These are phyloP conservation scores for Fulica atra DNA, from an alignment of 2,113 vertebrate species.

Conservation along the genomic window DNA sequence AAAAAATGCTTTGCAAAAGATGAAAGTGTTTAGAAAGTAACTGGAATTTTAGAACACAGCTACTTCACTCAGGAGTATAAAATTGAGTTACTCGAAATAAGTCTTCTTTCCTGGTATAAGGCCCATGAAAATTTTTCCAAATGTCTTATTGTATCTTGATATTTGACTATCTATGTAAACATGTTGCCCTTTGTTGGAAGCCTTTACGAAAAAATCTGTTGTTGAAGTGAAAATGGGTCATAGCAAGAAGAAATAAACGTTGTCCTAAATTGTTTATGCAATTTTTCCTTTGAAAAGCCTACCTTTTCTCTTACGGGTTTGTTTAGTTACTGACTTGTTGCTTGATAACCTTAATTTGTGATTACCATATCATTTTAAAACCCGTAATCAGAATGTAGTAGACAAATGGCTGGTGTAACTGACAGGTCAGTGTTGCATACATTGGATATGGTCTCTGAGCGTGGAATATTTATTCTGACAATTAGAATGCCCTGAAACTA, in stretches of 20 bases:
- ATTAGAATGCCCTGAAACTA: background rate
- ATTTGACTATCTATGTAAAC: background rate
- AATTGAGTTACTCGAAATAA: background rate
- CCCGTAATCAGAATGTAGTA: background rate
- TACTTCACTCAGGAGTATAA: background rate
- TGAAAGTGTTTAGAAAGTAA: background rate
- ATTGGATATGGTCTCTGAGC: accelerated
- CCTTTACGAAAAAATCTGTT: background rate
- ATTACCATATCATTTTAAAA: background rate
- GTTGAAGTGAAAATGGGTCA: background rate
- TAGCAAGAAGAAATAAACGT: background rate
- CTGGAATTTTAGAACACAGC: background rate
- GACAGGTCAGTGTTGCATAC: background rate
- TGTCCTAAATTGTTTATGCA: background rate
- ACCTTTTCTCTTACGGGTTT: background rate
- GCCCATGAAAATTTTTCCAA: background rate
- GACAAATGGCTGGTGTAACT: background rate
- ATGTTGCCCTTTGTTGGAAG: background rate
- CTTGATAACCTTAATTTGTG: background rate
- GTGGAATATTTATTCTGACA: background rate
- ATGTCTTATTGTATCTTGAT: background rate
- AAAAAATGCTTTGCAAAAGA: background rate
- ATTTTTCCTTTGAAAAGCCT: background rate
- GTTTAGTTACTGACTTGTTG: background rate
- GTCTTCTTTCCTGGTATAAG: background rate